A percentile compares a stretch with the other conserved stretches of the same genome.
Conservation (phyloP, 2,888 invertebrate species). For the Heliconius ethilla region DNA sequence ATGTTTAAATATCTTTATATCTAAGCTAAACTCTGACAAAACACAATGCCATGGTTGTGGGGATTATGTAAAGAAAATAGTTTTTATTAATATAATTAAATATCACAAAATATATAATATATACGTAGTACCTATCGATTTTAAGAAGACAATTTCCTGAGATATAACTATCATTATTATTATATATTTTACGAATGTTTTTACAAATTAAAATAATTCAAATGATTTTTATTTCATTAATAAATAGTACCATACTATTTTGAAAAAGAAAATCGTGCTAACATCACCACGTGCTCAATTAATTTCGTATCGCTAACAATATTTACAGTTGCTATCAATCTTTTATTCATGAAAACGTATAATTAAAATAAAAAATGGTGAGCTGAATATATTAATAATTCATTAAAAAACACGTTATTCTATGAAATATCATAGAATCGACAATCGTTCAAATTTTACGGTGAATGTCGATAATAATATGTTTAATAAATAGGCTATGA, state of each 20-base stretch:
- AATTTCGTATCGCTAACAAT: neutral
- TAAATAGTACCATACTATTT: neutral
- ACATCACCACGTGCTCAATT: neutral
- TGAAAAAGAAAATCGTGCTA: neutral
- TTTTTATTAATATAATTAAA: no score
- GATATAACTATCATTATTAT: no score
- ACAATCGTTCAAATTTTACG: neutral
- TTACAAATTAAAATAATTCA: neutral
- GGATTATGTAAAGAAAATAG: neutral
- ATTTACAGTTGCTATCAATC: conserved; percentile 1
- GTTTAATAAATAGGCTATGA: neutral
- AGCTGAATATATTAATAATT: neutral
- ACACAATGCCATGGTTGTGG: neutral
- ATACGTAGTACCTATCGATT: no score
- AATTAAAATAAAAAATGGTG: conserved; percentile 2
- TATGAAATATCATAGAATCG: neutral
- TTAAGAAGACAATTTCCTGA: no score
- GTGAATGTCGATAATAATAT: neutral
- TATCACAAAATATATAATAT: no score
- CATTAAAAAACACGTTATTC: neutral
- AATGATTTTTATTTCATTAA: neutral
- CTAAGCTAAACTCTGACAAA: neutral
- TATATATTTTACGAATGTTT: no score
- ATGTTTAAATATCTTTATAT: neutral
- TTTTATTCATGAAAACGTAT: conserved; percentile 1